Percentiles rank a stretch among this genome's conserved stretches.
Conservation (phyloP, 2,113 vertebrate species). For the Saguinus imperator region DNA sequence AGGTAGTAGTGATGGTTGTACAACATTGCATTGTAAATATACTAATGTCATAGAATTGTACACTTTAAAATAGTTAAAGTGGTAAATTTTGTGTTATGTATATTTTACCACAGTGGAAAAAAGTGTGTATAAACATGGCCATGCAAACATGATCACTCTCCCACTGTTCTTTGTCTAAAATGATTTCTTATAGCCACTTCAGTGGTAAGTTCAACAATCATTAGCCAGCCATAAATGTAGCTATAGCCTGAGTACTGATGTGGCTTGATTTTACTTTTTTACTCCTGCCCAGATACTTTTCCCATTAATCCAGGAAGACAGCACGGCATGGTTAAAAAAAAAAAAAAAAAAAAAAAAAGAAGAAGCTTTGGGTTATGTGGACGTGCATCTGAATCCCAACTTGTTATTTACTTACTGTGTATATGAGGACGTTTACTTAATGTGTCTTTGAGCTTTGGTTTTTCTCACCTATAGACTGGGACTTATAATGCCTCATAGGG, state of each 20-base stretch:
- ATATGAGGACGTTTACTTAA: not conserved
- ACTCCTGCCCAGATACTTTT: not conserved
- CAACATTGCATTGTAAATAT: not conserved
- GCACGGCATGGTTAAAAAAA: too few species aligned
- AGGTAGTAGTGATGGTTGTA: not conserved
- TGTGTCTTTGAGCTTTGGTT: not conserved
- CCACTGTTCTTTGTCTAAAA: not conserved
- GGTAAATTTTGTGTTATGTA: not conserved
- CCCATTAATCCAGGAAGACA: not conserved
- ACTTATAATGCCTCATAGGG: not conserved
- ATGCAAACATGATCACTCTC: not conserved
- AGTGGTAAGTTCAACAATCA: not conserved
- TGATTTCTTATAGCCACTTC: not conserved
- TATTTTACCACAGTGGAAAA: not conserved
- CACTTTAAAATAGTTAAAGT: not conserved
- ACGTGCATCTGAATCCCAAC: not conserved
- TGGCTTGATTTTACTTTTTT: not conserved
- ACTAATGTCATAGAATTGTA: not conserved
- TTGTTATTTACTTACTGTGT: not conserved
- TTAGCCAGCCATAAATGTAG: rapidly evolving
- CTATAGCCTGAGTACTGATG: too few species aligned
- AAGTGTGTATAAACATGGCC: not conserved
- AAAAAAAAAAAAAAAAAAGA: too few species aligned
- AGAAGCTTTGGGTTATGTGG: not conserved
- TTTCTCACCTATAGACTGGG: not conserved